Evolutionary conservation across 2,888 invertebrate genomes (phyloP).

Genomic region (Syrista parreyssii): DNA sequence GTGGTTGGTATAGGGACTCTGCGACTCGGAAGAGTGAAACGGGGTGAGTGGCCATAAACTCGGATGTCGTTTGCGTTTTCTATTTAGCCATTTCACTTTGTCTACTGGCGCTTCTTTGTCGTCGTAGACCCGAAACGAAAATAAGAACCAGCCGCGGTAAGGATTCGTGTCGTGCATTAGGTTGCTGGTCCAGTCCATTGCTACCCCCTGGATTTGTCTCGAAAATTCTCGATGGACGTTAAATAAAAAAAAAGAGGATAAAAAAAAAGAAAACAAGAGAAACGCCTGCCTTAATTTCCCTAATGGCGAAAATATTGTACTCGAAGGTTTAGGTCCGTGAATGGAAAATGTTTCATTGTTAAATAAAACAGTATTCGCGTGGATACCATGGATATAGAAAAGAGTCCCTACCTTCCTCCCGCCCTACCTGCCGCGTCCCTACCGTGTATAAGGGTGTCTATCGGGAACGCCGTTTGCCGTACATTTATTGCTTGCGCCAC

Average conservation of each 20-base stretch:
- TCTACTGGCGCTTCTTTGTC: conserved; percentile 5
- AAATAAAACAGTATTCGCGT: not conserved
- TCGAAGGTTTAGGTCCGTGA: conserved; percentile 16
- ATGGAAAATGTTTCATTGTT: not conserved
- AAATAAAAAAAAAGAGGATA: not conserved
- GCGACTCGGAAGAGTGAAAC: conserved; percentile 28
- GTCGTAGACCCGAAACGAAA: not conserved
- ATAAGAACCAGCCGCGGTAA: not conserved
- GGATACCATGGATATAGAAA: not conserved
- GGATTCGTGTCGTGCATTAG: not conserved
- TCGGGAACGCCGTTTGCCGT: conserved; percentile 63
- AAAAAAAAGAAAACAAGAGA: not conserved
- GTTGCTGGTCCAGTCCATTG: not conserved
- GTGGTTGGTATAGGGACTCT: not conserved
- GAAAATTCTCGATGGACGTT: not conserved
- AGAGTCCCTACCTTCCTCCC: not conserved
- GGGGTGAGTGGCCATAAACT: conserved; percentile 57
- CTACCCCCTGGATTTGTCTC: not conserved
- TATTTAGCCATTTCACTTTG: conserved; percentile 60
- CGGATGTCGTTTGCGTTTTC: conserved; percentile 61
- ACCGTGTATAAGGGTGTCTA: conserved; percentile 47
- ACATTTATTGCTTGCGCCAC: conserved; percentile 62
- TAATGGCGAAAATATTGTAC: conserved; percentile 7
- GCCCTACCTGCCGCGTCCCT: not conserved
- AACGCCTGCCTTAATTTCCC: not conserved